phyloP scores from a whole-genome alignment of 2,888 invertebrate species.

The Latrodectus elegans region DNA sequence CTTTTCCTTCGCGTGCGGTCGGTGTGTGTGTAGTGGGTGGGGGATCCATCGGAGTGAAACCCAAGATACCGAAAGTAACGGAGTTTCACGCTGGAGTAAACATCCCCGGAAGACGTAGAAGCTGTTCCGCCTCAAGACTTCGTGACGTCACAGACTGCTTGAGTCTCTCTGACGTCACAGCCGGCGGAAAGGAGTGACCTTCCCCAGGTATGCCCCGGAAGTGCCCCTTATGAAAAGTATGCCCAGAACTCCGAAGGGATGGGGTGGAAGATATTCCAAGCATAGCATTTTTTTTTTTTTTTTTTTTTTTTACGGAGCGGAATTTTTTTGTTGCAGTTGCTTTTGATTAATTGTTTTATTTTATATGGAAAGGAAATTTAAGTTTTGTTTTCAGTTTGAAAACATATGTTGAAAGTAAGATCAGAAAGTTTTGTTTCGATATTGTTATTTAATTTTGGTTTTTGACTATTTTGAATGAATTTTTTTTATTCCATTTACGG shows the following conservation, averaged over 20 bases:
- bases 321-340: not conserved
- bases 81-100: slow-evolving; percentile 7
- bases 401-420: no score
- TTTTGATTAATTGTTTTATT: not conserved
- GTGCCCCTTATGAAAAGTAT: slow-evolving; percentile 16
- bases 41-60: not conserved
- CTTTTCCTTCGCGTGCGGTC: not conserved
- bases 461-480: no score
- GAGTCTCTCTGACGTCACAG: slow-evolving; percentile 32
- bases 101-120: slow-evolving; percentile 16
- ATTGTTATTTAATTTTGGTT: no score
- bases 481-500: no score
- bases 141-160: not conserved
- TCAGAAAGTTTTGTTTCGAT: no score
- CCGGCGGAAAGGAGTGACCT: not conserved
- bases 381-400: not conserved
- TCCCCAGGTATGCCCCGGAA: not conserved
- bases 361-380: not conserved
- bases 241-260: slow-evolving; percentile 21
- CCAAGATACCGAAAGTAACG: not conserved
- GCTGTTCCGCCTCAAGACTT: slow-evolving; percentile 1
- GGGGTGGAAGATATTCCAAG: not conserved
- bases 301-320: not conserved
- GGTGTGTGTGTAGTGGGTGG: not conserved
- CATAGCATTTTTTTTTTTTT: not conserved